These are phyloP conservation scores for Fabriciana adippe DNA, from an alignment of 2,888 invertebrate genomes.

Conservation along the genomic window DNA sequence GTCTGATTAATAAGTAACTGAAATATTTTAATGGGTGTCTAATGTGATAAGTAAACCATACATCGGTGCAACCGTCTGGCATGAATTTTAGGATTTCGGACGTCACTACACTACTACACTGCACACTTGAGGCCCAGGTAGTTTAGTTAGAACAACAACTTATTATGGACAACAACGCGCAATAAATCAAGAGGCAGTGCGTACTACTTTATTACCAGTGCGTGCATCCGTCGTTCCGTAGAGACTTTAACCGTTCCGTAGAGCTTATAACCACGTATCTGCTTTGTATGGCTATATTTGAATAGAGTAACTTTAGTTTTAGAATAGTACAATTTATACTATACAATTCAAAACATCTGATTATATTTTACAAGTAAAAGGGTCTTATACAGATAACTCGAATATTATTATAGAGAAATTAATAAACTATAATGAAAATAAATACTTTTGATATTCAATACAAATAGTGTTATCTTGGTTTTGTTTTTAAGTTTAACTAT, in stretches of 20 bases:
- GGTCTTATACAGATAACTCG: too few relatives aligned
- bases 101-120: too few relatives aligned
- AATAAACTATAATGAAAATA: too few relatives aligned
- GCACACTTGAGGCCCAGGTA: too few relatives aligned
- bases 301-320: not conserved
- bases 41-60: constrained; percentile 11
- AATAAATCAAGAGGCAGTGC: constrained; percentile 71
- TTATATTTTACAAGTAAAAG: too few relatives aligned
- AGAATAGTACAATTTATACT: not conserved
- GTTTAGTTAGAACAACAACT: constrained; percentile 56
- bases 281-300: constrained; percentile 13
- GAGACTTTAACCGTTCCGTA: too few relatives aligned
- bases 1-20: not conserved
- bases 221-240: constrained; percentile 46
- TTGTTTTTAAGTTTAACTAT: too few relatives aligned
- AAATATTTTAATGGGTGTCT: not conserved
- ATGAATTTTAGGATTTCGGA: constrained; percentile 36
- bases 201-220: constrained; percentile 60
- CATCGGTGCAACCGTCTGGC: constrained; percentile 8
- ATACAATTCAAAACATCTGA: too few relatives aligned
- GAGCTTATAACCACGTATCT: constrained; percentile 11
- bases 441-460: too few relatives aligned
- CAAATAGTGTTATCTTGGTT: too few relatives aligned
- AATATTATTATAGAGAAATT: too few relatives aligned
- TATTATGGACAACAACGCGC: constrained; percentile 64